Evolutionary conservation across 2,797 vertebrate species (phyloP), one percentile per base, ranked within the genome.

Genomic region (Tapera naevia): DNA sequence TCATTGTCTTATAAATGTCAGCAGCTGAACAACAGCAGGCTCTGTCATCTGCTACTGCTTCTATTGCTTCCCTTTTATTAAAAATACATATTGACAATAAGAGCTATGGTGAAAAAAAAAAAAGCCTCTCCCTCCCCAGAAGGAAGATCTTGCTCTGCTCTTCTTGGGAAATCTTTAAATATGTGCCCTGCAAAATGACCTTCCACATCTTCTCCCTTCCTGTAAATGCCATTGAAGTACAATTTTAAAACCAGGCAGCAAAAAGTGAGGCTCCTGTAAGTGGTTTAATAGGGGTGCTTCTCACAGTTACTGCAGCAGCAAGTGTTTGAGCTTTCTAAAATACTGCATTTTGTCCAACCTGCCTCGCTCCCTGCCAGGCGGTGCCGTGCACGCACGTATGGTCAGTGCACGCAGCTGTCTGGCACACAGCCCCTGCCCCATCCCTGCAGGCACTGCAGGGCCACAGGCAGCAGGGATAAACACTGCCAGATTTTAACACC

Each of bases 41-140:
- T 94, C 61, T 2, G 7, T 93, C 84, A 93, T 81, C 83, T 89
- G 83, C 89, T 85, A 89, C 78, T 0, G 0, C 54, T 95, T 95
- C 89, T 94, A 84, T 86, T 17, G 12, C 92, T 96, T 93, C 45
- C 56, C 62, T 90, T 96, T 84, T 90, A 92, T 95, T 96, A 91
- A 94, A 95, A 97, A 95, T 67, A 80, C 80, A 96, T 91, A 95
- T 80, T 84, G 84, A 94, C 92, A 96, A 93, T 76, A 94, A 90
- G 94, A 85, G 45, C 51, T 72, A 48, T 4, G 9, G 81, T 32
- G 54, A 25, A 48, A 54, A 48, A 72, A 56, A 71, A 32, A 33
- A 30, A 41, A 46, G 7, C 9, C 14, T 43, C 54, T 69, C 57
- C 69, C n/a, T 76, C 53, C 61, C n/a, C 30, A 80, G 87, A 88